These are phyloP conservation scores for Porites australiensis DNA, from an alignment of 64 coral and sea anemone genomes.

Conservation along the genomic window DNA sequence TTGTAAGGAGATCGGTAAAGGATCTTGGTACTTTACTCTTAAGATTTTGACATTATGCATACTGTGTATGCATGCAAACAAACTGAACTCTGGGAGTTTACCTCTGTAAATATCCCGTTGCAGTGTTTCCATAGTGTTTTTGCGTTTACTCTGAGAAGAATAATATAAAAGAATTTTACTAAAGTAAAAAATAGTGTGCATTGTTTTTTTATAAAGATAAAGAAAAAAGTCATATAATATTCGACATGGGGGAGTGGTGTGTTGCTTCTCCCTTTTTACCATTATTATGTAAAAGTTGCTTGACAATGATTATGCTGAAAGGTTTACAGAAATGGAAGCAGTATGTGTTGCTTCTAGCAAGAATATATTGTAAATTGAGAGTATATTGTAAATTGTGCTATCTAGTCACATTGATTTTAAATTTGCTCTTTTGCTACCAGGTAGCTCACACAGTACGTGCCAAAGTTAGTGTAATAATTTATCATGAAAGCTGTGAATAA, in stretches of 20 bases:
- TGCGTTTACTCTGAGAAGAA: too few species aligned
- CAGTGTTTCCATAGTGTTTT: too few species aligned
- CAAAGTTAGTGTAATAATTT: not conserved
- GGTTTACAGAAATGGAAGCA: not conserved
- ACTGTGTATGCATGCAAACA: constrained; percentile 26
- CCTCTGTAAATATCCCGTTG: too few species aligned
- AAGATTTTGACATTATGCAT: constrained; percentile 13
- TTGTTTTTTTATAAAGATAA: not conserved
- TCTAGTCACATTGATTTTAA: constrained; percentile 26
- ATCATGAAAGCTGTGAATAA: not conserved
- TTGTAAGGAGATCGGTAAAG: not conserved
- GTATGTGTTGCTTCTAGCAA: not conserved
- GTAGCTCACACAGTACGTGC: not conserved
- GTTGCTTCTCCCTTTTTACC: not conserved
- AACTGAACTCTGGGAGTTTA: too few species aligned
- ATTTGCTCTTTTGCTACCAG: not conserved
- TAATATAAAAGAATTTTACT: too few species aligned
- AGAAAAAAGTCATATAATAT: not conserved
- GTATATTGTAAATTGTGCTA: too few species aligned
- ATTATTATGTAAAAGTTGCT: too few species aligned
- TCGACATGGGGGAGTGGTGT: not conserved
- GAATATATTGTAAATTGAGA: not conserved
- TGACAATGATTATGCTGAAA: not conserved
- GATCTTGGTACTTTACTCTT: not conserved
- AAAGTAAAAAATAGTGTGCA: too few species aligned